Percentiles rank a stretch among this genome's conserved stretches.
These are phyloP conservation scores for Drosophila parabipectinata DNA, from an alignment of 1,140 invertebrate genomes.

Conservation along the genomic window DNA sequence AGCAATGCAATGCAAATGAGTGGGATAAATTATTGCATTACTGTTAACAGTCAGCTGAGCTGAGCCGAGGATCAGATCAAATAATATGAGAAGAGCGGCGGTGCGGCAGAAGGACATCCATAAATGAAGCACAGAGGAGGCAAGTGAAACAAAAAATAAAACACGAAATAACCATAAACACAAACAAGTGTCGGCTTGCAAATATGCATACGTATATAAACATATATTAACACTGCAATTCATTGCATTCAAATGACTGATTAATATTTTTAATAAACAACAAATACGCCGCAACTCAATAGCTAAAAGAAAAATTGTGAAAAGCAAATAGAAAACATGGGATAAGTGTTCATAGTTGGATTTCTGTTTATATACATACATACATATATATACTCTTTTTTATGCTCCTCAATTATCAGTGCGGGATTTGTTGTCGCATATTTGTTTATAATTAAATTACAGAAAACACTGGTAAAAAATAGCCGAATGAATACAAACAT, in stretches of 20 bases:
- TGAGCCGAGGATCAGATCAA: conserved; percentile 14
- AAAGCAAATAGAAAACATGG: conserved; percentile 34
- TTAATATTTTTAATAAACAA: conserved; percentile 83
- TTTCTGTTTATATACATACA: background rate
- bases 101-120: conserved; percentile 8
- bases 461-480: conserved; percentile 38
- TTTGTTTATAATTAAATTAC: conserved; percentile 82
- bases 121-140: conserved; percentile 4
- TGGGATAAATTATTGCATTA: conserved; percentile 74
- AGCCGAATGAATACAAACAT: conserved; percentile 52
- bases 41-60: conserved; percentile 61
- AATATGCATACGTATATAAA: conserved; percentile 20
- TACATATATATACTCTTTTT: conserved; percentile 9
- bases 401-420: conserved; percentile 32
- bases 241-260: conserved; percentile 83
- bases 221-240: conserved; percentile 59
- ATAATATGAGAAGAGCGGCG: conserved; percentile 7
- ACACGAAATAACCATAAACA: conserved; percentile 24
- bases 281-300: conserved; percentile 37
- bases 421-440: conserved; percentile 67
- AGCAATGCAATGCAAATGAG: conserved; percentile 65
- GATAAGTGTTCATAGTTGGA: conserved; percentile 53
- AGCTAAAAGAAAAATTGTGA: conserved; percentile 30
- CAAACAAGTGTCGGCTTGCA: conserved; percentile 8
- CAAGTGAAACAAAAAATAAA: conserved; percentile 1